These are phyloP conservation scores for Machimus rusticus DNA, from an alignment of 2,888 invertebrate genomes.

Conservation along the genomic window DNA sequence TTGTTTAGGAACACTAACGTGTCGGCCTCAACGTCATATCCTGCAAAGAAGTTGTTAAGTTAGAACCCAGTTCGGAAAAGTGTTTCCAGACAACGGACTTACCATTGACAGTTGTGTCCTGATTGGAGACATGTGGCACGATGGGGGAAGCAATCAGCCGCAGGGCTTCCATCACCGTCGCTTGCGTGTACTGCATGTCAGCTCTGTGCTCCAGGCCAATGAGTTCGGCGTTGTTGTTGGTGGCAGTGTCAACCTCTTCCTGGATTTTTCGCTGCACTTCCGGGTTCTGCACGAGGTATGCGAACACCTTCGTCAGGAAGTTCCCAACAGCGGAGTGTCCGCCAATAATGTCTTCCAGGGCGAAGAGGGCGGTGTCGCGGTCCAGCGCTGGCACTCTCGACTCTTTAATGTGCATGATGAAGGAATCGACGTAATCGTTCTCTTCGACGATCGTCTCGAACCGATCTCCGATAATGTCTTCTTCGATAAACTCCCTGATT, in stretches of 20 bases:
- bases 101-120: slow-evolving; percentile 70
- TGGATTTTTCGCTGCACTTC: slow-evolving; percentile 67
- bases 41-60: slow-evolving; percentile 59
- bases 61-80: not conserved
- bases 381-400: slow-evolving; percentile 60
- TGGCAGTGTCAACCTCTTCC: slow-evolving; percentile 62
- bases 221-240: not conserved
- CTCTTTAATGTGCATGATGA: slow-evolving; percentile 66
- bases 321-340: slow-evolving; percentile 74
- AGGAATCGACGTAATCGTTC: slow-evolving; percentile 68
- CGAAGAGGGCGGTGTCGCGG: slow-evolving; percentile 62
- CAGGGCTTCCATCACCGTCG: slow-evolving; percentile 69
- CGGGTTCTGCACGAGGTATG: slow-evolving; percentile 65
- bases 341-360: slow-evolving; percentile 66
- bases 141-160: slow-evolving; percentile 72
- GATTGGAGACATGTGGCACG: slow-evolving; percentile 73
- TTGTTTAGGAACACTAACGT: slow-evolving; percentile 74
- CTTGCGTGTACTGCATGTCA: slow-evolving; percentile 69
- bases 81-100: slow-evolving; percentile 51
- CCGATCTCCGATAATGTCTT: slow-evolving; percentile 65
- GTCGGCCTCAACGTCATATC: slow-evolving; percentile 68
- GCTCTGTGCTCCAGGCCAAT: slow-evolving; percentile 60
- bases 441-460: slow-evolving; percentile 56
- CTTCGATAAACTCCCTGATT: slow-evolving; percentile 67
- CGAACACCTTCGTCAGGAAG: slow-evolving; percentile 68